These are phyloP conservation scores for Acipenser transmontanus DNA, from an alignment of 2,797 vertebrate species.

Conservation along the genomic window DNA sequence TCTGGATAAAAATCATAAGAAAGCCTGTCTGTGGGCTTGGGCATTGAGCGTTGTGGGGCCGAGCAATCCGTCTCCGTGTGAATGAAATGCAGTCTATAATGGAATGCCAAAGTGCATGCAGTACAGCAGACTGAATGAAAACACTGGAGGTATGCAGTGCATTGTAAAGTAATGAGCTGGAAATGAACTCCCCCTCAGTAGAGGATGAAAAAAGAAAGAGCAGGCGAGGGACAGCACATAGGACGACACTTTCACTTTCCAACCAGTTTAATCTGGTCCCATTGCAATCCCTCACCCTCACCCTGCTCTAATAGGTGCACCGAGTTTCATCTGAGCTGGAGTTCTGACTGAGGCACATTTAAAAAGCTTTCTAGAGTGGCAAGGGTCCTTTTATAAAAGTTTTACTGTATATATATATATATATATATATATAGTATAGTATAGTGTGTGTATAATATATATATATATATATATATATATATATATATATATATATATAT, in stretches of 20 bases:
- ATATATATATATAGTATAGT: neutral
- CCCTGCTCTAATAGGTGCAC: slow-evolving; percentile 16
- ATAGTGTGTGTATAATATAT: neutral
- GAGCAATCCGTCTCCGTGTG: slow-evolving; percentile 11
- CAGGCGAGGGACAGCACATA: slow-evolving; percentile 18
- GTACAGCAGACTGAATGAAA: slow-evolving; percentile 26
- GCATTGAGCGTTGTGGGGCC: slow-evolving; percentile 4
- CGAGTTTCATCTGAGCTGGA: neutral
- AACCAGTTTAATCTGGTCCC: slow-evolving; percentile 45
- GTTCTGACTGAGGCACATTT: neutral
- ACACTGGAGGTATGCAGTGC: slow-evolving; percentile 27
- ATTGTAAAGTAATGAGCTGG: slow-evolving; percentile 48
- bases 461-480: slow-evolving; percentile 1
- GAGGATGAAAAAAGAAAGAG: slow-evolving; percentile 12
- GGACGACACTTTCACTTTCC: slow-evolving; percentile 44
- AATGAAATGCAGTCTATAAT: neutral
- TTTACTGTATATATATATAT: neutral
- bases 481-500: neutral
- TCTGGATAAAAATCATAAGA: neutral
- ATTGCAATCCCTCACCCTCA: slow-evolving; percentile 42
- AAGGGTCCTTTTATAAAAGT: neutral
- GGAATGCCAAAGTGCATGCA: neutral
- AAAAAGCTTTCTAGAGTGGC: neutral
- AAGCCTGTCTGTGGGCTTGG: neutral
- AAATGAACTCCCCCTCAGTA: slow-evolving; percentile 42